Evolutionary conservation across 2,113 vertebrate genomes (phyloP).

Genomic region (Phalacrocorax carbo): DNA sequence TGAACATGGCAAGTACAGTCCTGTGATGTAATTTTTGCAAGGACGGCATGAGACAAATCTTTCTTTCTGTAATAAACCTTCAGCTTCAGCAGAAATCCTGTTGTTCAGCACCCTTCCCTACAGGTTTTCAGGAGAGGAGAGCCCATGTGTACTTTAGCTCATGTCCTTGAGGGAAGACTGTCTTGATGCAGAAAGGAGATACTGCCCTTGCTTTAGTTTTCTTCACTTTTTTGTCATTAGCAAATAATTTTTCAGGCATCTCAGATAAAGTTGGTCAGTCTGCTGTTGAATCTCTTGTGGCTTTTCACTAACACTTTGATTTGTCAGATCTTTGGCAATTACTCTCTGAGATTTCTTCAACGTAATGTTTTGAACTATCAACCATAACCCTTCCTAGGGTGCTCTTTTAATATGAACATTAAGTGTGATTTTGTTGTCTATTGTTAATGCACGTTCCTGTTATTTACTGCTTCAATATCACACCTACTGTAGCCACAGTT

Average conservation of each 20-base stretch:
- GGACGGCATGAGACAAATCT: neutral
- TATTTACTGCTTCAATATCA: neutral
- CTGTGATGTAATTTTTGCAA: neutral
- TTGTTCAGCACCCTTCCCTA: neutral
- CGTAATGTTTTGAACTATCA: neutral
- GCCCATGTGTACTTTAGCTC: neutral
- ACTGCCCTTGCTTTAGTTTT: neutral
- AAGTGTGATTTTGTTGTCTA: neutral
- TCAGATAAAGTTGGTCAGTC: neutral
- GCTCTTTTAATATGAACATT: neutral
- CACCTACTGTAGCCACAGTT: neutral
- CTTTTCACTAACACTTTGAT: neutral
- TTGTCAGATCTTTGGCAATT: neutral
- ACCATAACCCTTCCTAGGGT: neutral
- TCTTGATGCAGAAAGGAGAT: neutral
- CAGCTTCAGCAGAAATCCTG: neutral
- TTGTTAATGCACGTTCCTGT: neutral
- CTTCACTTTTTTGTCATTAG: neutral
- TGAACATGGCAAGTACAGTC: neutral
- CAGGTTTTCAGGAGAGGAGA: neutral
- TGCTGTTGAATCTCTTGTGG: neutral
- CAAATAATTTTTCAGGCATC: neutral
- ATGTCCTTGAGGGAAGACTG: neutral
- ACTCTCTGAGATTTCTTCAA: neutral
- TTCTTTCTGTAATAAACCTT: neutral